Evolutionary conservation across 2,888 invertebrate genomes (phyloP), one percentile per base, ranked within the genome.

Genomic region (Margaritifera margaritifera): DNA sequence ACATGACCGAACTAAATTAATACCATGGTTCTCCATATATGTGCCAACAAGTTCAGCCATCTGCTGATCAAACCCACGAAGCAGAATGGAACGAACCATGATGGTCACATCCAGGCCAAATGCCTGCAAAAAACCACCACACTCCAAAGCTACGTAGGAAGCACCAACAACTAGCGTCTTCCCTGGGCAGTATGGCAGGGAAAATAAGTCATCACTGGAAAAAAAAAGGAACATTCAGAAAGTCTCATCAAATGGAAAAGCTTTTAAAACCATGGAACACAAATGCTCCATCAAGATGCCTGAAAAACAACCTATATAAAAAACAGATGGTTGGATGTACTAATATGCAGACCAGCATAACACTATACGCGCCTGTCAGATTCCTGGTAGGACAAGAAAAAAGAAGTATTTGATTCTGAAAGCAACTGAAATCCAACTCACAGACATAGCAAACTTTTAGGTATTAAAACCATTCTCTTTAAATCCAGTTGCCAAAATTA

Each of bases 51-150:
- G 91, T 59, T 91, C 91, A n/a, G 96, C 95, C 95, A 97, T 96
- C 92, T 97, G 96, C 89, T 90, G 95, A 92, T 97, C 97, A 90
- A 97, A 97, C 42, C 96, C 97, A 80, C 97, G 93, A 74, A 97
- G 91, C 20, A 95, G 92, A 77, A 96, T 93, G 0, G 97, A 97
- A 4, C 97, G 93, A 0, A 96, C 86, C 93, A 97, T 94, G 55
- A 97, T 93, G 2, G 96, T 95, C 1, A 95, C 93, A 72, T 96
- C 94, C 88, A 93, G 95, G 15, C 97, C 97, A 66, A 98, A 91
- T 6, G 95, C 95, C 85, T 94, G 94, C 56, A 98, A 91, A 90
- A 98, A 97, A 0, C 97, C 97, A 70, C 97, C 97, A 91, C 96
- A 97, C 90, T 98, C 98, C 71, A 98, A 91, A 66, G 97, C 96